Evolutionary conservation across 2,113 vertebrate genomes (phyloP).

Genomic region (Neolamprologus sp.): DNA sequence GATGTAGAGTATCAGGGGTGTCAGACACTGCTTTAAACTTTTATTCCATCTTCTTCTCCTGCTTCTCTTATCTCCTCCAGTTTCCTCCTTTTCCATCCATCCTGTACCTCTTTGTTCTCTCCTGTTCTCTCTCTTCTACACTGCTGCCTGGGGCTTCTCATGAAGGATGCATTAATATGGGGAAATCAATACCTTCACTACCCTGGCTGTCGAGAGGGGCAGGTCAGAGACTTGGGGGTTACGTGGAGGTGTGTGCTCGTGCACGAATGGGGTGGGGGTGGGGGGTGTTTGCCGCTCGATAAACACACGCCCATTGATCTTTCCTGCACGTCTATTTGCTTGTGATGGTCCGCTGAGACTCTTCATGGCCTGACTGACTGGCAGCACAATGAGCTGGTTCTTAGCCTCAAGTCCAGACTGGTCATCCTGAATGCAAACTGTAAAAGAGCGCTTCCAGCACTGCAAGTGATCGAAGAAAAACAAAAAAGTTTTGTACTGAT

Average conservation of each 20-base stretch:
- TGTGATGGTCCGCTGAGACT: not conserved
- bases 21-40: not conserved
- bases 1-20: not conserved
- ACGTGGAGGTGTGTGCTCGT: not conserved
- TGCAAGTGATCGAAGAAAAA: not conserved
- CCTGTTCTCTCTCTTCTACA: not conserved
- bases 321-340: not conserved
- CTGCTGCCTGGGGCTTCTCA: slow-evolving; percentile 27
- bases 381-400: not conserved
- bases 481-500: not conserved
- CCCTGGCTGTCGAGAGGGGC: not conserved
- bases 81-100: not conserved
- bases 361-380: slow-evolving; percentile 29
- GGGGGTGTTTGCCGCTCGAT: not conserved
- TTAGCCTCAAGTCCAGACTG: not conserved
- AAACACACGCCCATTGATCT: slow-evolving; percentile 35
- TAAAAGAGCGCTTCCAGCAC: not conserved
- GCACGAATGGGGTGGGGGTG: not conserved
- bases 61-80: not conserved
- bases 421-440: not conserved
- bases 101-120: not conserved
- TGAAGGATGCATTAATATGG: slow-evolving; percentile 39
- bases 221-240: not conserved
- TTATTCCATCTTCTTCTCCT: not conserved
- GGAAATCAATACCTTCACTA: slow-evolving; percentile 47